A percentile compares a stretch with the other conserved stretches of the same genome.
phyloP scores from a whole-genome alignment of 2,113 vertebrate species.

The Alaudala cheleensis region DNA sequence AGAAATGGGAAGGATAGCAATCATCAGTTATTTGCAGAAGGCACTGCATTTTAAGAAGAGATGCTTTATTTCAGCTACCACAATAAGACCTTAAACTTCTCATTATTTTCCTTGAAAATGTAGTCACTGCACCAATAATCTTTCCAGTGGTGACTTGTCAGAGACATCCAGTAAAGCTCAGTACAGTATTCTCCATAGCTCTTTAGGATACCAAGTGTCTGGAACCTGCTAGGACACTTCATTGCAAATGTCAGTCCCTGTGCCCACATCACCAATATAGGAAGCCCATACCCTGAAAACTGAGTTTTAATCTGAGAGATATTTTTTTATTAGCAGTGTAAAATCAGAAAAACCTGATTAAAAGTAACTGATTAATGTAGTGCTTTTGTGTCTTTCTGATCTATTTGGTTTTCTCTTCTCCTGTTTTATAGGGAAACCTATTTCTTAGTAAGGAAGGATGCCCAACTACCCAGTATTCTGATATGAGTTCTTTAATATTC shows the following conservation, averaged over 20 bases:
- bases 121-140: neutral
- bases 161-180: neutral
- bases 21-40: neutral
- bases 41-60: neutral
- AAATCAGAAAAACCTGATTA: neutral
- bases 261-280: neutral
- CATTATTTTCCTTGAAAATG: neutral
- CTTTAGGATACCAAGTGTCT: neutral
- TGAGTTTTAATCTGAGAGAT: neutral
- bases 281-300: neutral
- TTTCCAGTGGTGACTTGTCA: neutral
- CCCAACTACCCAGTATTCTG: neutral
- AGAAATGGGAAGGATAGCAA: neutral
- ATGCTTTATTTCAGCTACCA: neutral
- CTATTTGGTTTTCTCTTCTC: neutral
- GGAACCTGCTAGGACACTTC: neutral
- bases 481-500: neutral
- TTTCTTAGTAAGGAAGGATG: neutral
- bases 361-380: neutral
- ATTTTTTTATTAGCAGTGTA: neutral
- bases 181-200: neutral
- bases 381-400: neutral
- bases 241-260: neutral
- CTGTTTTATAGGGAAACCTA: neutral
- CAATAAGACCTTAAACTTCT: neutral